Percentiles rank a stretch among this genome's conserved stretches.
Evolutionary conservation across 2,113 vertebrate genomes (phyloP).

Genomic region (Triplophysa dalaica): DNA sequence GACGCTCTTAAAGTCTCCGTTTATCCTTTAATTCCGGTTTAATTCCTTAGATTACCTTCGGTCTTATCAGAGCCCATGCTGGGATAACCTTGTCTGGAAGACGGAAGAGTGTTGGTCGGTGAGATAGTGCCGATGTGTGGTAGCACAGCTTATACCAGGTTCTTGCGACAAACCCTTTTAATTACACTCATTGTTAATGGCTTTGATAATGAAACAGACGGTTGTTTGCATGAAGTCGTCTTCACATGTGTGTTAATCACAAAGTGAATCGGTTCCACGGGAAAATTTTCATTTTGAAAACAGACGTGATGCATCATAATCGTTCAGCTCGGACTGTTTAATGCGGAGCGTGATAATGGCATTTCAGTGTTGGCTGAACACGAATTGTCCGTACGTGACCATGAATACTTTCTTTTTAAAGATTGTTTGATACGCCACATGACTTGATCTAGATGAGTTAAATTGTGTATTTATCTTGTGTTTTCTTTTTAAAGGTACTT

Average conservation of each 20-base stretch:
- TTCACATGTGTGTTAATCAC: neutral
- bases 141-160: neutral
- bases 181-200: conserved; percentile 32
- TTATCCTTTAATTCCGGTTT: conserved; percentile 49
- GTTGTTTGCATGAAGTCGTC: neutral
- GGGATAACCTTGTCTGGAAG: conserved; percentile 47
- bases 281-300: conserved; percentile 32
- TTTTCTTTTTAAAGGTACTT: no score
- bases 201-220: neutral
- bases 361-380: no score
- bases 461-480: no score
- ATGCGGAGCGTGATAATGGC: no score
- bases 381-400: no score
- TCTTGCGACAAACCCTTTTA: neutral
- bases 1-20: conserved; percentile 31
- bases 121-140: conserved; percentile 13
- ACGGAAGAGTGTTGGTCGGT: neutral
- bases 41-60: conserved; percentile 49
- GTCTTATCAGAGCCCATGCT: conserved; percentile 30
- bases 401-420: no score
- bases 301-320: neutral
- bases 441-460: no score
- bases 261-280: neutral
- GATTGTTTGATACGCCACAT: neutral
- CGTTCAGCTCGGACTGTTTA: no score